Evolutionary conservation across 2,888 invertebrate genomes (phyloP).

Genomic region (Cybosia mesomella): DNA sequence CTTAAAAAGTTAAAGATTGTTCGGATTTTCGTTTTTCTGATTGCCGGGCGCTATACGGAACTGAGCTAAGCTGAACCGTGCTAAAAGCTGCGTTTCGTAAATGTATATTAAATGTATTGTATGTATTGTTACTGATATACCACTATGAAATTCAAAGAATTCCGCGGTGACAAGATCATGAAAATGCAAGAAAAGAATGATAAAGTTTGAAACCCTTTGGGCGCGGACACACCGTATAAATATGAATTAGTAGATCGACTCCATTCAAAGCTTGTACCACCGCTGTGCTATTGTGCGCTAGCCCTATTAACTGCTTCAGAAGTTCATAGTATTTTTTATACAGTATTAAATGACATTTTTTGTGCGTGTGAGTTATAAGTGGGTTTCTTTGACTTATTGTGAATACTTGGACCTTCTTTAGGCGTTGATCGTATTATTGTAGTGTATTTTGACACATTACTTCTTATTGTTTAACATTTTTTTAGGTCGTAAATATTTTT

Average conservation of each 20-base stretch:
- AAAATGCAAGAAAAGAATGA: conserved; percentile 54
- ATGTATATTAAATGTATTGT: neutral
- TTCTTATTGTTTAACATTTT: conserved; percentile 77
- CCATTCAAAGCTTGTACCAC: conserved; percentile 70
- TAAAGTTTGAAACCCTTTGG: conserved; percentile 65
- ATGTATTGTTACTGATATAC: neutral
- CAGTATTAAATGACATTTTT: conserved; percentile 67
- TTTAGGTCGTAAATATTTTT: conserved; percentile 77
- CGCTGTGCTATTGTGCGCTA: conserved; percentile 68
- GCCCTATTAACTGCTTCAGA: conserved; percentile 84
- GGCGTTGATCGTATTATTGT: conserved; percentile 74
- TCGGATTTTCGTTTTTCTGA: neutral
- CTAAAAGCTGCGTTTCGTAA: neutral
- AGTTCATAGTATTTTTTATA: conserved; percentile 82
- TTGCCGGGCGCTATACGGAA: no score
- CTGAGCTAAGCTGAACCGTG: neutral
- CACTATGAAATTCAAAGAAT: conserved; percentile 35
- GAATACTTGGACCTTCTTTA: conserved; percentile 59
- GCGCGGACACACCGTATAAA: conserved; percentile 68
- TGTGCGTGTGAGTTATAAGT: conserved; percentile 65
- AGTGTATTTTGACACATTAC: conserved; percentile 85
- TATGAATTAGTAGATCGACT: conserved; percentile 74
- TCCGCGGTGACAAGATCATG: conserved; percentile 58
- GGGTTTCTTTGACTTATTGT: conserved; percentile 67
- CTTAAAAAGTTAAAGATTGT: neutral